These are phyloP conservation scores for Porites rus DNA, from an alignment of 92 coral and sea anemone species.

Conservation along the genomic window DNA sequence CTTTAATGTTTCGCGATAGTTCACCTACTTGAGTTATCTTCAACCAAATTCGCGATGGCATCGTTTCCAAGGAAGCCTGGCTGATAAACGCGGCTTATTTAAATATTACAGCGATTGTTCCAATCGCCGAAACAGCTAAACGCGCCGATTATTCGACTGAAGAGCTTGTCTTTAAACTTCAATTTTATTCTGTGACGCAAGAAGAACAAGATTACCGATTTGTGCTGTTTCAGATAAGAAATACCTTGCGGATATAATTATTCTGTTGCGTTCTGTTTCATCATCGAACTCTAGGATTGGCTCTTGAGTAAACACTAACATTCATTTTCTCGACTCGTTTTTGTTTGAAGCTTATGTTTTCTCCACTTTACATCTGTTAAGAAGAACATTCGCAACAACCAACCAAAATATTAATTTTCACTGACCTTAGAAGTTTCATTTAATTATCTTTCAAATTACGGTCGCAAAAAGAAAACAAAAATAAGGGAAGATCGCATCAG, in stretches of 20 bases:
- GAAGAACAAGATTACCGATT: not conserved
- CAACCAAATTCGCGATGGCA: not conserved
- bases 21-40: not conserved
- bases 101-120: conserved; percentile 7
- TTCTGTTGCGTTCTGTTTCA: conserved; percentile 15
- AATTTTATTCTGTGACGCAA: conserved; percentile 4
- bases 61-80: not conserved
- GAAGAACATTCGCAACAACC: not conserved
- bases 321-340: conserved; percentile 15
- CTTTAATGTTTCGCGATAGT: not conserved
- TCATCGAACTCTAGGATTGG: conserved; percentile 14
- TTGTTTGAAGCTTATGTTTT: conserved; percentile 7
- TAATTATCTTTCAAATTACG: conserved; percentile 17
- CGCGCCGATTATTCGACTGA: conserved; percentile 3
- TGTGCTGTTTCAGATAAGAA: conserved; percentile 16
- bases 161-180: conserved; percentile 1
- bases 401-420: conserved; percentile 20
- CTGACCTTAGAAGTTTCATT: conserved; percentile 13
- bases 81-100: not conserved
- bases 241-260: conserved; percentile 26
- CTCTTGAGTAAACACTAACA: conserved; percentile 18
- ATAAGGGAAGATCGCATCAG: not conserved
- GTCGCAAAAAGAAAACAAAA: not conserved
- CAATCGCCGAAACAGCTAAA: conserved; percentile 6
- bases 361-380: conserved; percentile 11